Conservation (phyloP, 2,113 vertebrate genomes). For the Corythaeola cristata region DNA sequence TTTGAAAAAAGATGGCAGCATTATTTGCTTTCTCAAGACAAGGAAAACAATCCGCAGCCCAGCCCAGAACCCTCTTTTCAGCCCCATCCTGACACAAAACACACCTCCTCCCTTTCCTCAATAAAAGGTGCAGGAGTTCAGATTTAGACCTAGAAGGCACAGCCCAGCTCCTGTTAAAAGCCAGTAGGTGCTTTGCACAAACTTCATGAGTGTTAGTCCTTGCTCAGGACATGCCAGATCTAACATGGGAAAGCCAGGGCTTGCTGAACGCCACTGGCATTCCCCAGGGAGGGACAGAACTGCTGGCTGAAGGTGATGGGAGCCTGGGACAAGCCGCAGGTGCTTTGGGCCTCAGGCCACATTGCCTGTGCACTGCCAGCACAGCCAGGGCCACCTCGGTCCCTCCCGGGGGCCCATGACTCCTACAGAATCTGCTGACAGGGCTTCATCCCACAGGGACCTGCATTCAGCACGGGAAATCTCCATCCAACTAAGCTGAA, state of each 20-base stretch:
- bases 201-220: neutral
- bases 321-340: neutral
- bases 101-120: neutral
- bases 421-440: neutral
- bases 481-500: neutral
- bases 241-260: neutral
- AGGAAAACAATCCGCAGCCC: neutral
- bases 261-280: neutral
- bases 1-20: neutral
- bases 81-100: neutral
- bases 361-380: neutral
- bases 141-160: neutral
- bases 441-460: neutral
- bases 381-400: neutral
- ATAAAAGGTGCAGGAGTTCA: neutral
- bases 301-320: neutral
- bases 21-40: neutral
- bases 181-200: neutral
- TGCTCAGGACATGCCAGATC: fast-evolving
- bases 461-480: neutral
- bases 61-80: neutral
- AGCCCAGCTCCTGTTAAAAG: neutral
- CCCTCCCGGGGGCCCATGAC: neutral
- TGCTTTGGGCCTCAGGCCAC: neutral
- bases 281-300: neutral